Percentiles rank a stretch among this genome's conserved stretches.
phyloP scores from a whole-genome alignment of 2,113 vertebrate genomes.

The Prionailurus viverrinus region DNA sequence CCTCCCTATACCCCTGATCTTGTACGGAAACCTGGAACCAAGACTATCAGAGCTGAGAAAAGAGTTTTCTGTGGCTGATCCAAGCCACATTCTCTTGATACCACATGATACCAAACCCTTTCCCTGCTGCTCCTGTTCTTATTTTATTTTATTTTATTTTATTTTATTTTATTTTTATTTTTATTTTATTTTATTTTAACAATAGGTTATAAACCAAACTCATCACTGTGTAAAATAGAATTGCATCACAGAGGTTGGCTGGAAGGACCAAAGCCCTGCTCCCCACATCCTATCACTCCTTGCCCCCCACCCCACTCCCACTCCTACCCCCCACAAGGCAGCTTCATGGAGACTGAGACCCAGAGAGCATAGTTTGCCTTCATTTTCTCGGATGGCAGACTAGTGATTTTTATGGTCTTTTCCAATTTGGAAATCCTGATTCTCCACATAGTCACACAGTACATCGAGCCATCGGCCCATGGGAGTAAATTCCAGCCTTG shows the following conservation, averaged over 20 bases:
- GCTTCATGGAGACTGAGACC: neutral
- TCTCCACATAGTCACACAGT: neutral
- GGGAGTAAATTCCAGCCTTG: neutral
- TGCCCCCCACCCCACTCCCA: no score
- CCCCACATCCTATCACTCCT: neutral
- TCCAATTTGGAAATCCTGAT: neutral
- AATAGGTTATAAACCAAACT: conserved; percentile 13
- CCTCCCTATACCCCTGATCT: neutral
- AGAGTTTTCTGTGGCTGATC: neutral
- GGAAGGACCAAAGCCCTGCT: neutral
- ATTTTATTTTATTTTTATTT: neutral
- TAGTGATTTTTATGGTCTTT: neutral
- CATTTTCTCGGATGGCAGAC: neutral
- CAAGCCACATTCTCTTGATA: neutral
- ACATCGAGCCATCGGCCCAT: neutral
- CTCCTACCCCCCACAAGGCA: accelerated
- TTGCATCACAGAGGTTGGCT: neutral
- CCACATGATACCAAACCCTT: neutral
- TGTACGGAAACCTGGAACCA: neutral
- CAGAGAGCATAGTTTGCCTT: neutral
- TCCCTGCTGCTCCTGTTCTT: neutral
- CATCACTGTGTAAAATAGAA: neutral
- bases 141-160: no score
- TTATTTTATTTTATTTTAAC: neutral
- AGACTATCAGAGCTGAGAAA: neutral